phyloP scores from a whole-genome alignment of 2,888 invertebrate genomes.

The Patella caerulea region DNA sequence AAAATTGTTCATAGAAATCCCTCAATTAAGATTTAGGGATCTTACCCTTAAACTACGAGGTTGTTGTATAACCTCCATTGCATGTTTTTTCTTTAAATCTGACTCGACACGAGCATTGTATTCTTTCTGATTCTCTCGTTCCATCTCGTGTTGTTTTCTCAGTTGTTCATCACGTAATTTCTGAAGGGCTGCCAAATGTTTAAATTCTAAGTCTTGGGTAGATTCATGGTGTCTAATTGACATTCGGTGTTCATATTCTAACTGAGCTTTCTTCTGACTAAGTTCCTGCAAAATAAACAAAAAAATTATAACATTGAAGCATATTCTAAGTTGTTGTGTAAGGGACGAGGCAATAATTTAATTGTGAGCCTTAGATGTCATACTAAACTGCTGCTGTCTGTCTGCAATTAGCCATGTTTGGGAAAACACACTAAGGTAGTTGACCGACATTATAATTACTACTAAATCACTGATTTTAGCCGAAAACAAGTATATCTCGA shows the following conservation, averaged over 20 bases:
- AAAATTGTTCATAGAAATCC: too few relatives aligned
- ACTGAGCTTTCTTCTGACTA: slow-evolving; percentile 92
- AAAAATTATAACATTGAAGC: background rate
- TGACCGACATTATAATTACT: too few relatives aligned
- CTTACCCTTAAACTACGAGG: slow-evolving; percentile 96
- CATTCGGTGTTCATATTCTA: slow-evolving; percentile 96
- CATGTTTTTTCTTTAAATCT: slow-evolving; percentile 96
- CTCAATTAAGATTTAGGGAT: background rate
- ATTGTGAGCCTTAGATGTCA: too few relatives aligned
- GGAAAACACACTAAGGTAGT: too few relatives aligned
- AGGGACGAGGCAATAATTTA: too few relatives aligned
- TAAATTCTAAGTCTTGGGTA: slow-evolving; percentile 94
- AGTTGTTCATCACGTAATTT: slow-evolving; percentile 81
- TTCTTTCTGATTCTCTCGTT: slow-evolving; percentile 87
- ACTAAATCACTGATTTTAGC: too few relatives aligned
- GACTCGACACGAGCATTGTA: slow-evolving; percentile 95
- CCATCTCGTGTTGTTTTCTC: slow-evolving; percentile 90
- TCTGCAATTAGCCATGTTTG: too few relatives aligned
- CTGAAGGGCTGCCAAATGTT: slow-evolving; percentile 95
- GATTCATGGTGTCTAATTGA: slow-evolving; percentile 95
- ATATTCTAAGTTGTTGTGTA: background rate
- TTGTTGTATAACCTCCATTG: slow-evolving; percentile 96
- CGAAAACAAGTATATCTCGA: too few relatives aligned
- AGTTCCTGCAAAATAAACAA: slow-evolving; percentile 81
- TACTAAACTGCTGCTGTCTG: too few relatives aligned